Base-by-base conservation (phyloP, 2,113 vertebrate species). In the Spermophilus dauricus region DNA sequence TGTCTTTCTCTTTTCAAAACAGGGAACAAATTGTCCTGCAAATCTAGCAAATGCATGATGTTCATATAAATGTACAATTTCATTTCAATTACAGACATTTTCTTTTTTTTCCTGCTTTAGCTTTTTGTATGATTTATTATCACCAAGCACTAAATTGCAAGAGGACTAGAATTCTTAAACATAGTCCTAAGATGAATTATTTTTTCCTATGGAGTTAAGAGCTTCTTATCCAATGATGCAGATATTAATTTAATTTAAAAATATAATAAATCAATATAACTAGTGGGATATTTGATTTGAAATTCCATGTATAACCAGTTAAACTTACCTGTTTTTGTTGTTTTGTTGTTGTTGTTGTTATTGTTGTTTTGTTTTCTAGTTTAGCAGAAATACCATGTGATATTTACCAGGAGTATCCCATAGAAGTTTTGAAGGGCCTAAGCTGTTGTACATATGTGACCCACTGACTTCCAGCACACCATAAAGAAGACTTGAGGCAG, bases 21-120 rank as follows among this genome's bases (percentile, higher is more conserved):
- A 85, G 28, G 10, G 28, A 95, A 65, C 20, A 76, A 88, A 96
- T 26, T 75, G 2, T 83, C 78, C 16, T 85, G 5, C 73, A 84
- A 96, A 83, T 58, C 13, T 30, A n/a, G 4, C 51, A 12, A 90
- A 86, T 87, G 61, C 4, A 82, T 84, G 95, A 10, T 95, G 14
- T 53, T 87, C 85, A 94, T 51, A 76, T 67, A 97, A 93, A 76
- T 86, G 2, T 18, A 77, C 20, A 82, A 56, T 73, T 91, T 93
- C 18, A 61, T 26, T 84, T 96, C 42, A 45, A 3, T 76, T 86
- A 24, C 26, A 86, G 48, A 61, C 8, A 80, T 34, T 45, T 5
- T 32, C 14, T 76, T 56, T 22, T 80, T 56, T 13, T 56, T 12
- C 39, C 32, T 81, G 2, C 16, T 51, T 92, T 82, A 69, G 16